These are phyloP conservation scores for Xerus inauris DNA, from an alignment of 2,113 vertebrate species.

Conservation along the genomic window DNA sequence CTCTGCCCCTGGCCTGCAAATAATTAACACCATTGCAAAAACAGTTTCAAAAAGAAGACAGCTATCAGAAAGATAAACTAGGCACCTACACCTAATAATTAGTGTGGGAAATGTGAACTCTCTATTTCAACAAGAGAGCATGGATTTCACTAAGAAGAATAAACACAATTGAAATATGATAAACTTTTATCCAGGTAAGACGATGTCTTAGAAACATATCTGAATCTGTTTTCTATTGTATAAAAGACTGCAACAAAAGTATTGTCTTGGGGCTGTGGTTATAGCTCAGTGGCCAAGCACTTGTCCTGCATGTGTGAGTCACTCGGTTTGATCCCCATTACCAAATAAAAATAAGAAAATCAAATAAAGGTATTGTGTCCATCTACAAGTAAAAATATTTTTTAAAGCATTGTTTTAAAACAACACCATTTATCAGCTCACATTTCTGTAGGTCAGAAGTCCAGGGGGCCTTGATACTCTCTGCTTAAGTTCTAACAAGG, in stretches of 20 bases:
- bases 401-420: background rate
- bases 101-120: background rate
- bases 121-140: background rate
- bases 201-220: background rate
- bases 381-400: too few relatives aligned
- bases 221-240: background rate
- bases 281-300: too few relatives aligned
- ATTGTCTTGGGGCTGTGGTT: too few relatives aligned
- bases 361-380: too few relatives aligned
- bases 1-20: background rate
- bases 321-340: too few relatives aligned
- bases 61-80: background rate
- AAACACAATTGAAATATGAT: background rate
- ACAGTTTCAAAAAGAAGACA: background rate
- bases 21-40: constrained; percentile 2
- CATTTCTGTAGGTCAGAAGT: background rate
- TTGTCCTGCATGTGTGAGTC: too few relatives aligned
- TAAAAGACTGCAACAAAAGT: background rate
- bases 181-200: background rate
- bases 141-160: background rate
- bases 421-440: background rate
- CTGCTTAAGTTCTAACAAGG: background rate
- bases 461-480: background rate
- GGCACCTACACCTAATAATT: background rate
- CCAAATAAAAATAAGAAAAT: too few relatives aligned